Percentiles rank a stretch among this genome's conserved stretches.
Conservation (phyloP, 2,113 vertebrate species). For the Oxyura jamaicensis region DNA sequence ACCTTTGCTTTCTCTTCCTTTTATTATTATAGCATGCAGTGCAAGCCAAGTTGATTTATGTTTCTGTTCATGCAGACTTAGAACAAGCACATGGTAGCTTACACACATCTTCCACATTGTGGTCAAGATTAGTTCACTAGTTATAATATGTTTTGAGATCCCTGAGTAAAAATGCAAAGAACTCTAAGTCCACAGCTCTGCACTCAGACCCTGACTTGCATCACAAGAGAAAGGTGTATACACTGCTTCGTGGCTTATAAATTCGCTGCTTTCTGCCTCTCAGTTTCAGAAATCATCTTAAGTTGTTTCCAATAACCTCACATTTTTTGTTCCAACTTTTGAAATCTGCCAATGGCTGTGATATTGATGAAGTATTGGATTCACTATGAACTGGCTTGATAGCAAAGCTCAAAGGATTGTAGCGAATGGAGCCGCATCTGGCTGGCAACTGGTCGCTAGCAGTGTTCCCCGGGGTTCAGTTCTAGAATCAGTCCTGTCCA, state of each 20-base stretch:
- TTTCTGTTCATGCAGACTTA: background rate
- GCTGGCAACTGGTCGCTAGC: background rate
- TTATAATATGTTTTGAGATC: background rate
- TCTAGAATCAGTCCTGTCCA: background rate
- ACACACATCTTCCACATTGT: background rate
- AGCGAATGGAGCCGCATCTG: background rate
- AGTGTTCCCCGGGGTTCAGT: background rate
- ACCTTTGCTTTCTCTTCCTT: conserved; percentile 26
- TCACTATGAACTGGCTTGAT: background rate
- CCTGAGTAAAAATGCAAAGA: background rate
- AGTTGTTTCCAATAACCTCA: background rate
- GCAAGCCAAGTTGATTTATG: background rate
- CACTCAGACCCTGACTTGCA: background rate
- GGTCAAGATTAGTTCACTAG: background rate
- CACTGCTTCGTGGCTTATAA: background rate
- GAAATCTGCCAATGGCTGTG: background rate
- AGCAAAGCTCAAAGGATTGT: background rate
- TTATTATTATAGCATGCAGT: background rate
- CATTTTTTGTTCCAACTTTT: background rate
- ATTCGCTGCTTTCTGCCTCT: background rate
- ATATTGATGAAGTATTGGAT: background rate
- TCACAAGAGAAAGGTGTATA: background rate
- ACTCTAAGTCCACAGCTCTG: background rate
- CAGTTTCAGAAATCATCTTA: background rate
- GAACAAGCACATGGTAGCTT: background rate